Conservation (phyloP, 1,140 invertebrate genomes). For the Laodelphax striatellus region DNA sequence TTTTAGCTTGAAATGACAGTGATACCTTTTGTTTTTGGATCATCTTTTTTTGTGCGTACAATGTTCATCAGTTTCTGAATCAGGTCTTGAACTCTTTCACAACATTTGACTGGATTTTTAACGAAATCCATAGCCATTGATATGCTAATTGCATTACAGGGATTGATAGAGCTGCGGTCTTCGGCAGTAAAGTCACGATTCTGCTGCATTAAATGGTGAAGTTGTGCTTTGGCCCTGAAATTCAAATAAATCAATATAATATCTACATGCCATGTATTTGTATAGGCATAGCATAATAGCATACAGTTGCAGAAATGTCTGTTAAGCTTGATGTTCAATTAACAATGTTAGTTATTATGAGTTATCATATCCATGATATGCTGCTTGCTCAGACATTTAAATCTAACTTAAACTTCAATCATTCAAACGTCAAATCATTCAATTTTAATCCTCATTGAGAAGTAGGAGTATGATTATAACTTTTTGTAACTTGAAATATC, state of each 20-base stretch:
- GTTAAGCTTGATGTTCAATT: too few species aligned
- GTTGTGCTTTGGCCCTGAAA: constrained; percentile 79
- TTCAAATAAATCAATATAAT: constrained; percentile 6
- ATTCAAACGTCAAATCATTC: too few species aligned
- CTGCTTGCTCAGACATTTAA: too few species aligned
- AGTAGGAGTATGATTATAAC: too few species aligned
- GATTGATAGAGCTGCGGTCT: constrained; percentile 81
- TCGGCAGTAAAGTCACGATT: constrained; percentile 79
- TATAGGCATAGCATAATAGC: too few species aligned
- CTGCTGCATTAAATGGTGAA: constrained; percentile 88
- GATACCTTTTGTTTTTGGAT: constrained; percentile 72
- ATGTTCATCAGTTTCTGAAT: constrained; percentile 78
- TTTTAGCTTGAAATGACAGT: not conserved
- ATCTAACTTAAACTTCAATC: too few species aligned
- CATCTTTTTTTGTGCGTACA: constrained; percentile 74
- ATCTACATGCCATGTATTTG: too few species aligned
- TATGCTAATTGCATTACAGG: constrained; percentile 76
- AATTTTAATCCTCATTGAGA: too few species aligned
- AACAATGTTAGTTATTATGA: too few species aligned
- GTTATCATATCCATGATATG: too few species aligned
- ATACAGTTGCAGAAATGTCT: too few species aligned
- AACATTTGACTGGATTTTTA: constrained; percentile 91
- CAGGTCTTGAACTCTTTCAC: constrained; percentile 74
- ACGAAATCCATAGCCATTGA: constrained; percentile 86
- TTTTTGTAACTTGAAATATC: too few species aligned